phyloP scores from a whole-genome alignment of 2,797 vertebrate species.

The Hapalemur alaotrensis region DNA sequence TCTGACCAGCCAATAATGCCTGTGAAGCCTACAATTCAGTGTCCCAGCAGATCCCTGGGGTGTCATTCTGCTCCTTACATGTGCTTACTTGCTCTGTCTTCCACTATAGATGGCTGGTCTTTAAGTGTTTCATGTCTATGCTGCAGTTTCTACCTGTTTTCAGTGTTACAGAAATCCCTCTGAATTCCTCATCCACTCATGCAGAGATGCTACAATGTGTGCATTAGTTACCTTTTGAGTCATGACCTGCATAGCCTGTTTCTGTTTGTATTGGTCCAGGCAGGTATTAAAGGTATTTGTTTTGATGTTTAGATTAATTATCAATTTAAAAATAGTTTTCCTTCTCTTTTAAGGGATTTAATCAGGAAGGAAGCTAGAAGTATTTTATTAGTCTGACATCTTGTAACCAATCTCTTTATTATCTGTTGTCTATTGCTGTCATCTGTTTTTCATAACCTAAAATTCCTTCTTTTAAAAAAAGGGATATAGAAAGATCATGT shows the following conservation, averaged over 20 bases:
- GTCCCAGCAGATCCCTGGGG: not conserved
- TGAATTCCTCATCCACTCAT: not conserved
- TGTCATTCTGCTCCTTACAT: not conserved
- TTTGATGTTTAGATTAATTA: not conserved
- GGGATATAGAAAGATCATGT: not conserved
- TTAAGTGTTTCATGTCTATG: not conserved
- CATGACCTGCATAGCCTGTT: not conserved
- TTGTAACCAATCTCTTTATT: not conserved
- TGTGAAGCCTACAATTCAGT: not conserved
- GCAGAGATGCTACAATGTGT: accelerated
- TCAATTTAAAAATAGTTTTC: not conserved
- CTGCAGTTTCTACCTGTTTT: not conserved
- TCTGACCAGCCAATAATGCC: not conserved
- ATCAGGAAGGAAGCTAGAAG: not conserved
- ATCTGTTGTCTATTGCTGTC: not conserved
- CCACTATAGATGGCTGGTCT: not conserved
- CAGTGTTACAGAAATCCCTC: not conserved
- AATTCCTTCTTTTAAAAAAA: not conserved
- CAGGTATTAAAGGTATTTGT: not conserved
- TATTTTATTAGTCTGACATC: not conserved
- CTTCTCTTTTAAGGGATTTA: not conserved
- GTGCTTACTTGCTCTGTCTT: not conserved
- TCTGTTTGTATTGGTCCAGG: not conserved
- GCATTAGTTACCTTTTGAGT: not conserved
- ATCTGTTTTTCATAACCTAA: not conserved